Conservation (phyloP, 2,113 vertebrate species). For the Ranitomeya variabilis region DNA sequence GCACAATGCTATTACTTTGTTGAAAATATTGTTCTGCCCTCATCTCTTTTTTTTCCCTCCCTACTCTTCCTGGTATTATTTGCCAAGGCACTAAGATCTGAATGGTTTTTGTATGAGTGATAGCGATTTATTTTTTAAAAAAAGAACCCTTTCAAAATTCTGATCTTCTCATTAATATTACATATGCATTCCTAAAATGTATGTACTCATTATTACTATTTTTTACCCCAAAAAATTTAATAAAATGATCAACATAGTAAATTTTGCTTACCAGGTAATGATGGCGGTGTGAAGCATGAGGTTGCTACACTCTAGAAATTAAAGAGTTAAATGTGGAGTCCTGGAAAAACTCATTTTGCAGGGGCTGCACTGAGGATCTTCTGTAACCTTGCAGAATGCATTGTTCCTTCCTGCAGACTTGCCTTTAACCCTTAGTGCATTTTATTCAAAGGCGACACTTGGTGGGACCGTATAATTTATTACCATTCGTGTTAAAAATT, state of each 20-base stretch:
- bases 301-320: neutral
- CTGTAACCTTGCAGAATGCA: conserved; percentile 25
- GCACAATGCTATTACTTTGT: conserved; percentile 50
- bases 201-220: neutral
- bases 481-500: neutral
- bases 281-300: no score
- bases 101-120: neutral
- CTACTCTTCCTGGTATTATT: conserved; percentile 10
- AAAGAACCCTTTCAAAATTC: neutral
- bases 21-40: conserved; percentile 22
- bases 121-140: neutral
- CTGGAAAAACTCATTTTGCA: conserved; percentile 27
- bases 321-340: conserved; percentile 34
- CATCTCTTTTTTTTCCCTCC: conserved; percentile 9
- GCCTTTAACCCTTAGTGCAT: conserved; percentile 12
- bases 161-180: no score
- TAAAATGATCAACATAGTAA: neutral
- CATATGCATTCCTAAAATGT: neutral
- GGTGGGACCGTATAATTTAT: neutral
- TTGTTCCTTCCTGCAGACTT: conserved; percentile 28
- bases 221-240: neutral
- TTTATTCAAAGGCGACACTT: neutral
- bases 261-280: neutral
- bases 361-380: conserved; percentile 16
- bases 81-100: conserved; percentile 11